A percentile compares a stretch with the other conserved stretches of the same genome.
Evolutionary conservation across 2,113 vertebrate species (phyloP).

Genomic region (Vireo altiloquus): DNA sequence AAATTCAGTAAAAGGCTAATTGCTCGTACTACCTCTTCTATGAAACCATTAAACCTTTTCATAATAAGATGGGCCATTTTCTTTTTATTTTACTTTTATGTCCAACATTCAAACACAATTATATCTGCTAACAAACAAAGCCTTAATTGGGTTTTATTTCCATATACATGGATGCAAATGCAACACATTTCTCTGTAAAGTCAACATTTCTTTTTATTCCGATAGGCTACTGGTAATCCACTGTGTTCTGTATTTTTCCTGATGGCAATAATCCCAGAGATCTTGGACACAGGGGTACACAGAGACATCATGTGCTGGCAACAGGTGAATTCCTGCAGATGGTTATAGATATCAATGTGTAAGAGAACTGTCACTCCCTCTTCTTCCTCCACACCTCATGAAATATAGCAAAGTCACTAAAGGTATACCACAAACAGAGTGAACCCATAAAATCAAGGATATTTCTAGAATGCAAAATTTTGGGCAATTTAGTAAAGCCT

Average conservation of each 20-base stretch:
- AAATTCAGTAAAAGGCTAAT: background rate
- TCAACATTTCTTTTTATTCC: background rate
- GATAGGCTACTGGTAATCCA: background rate
- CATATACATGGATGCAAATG: background rate
- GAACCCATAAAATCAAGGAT: background rate
- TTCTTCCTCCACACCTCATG: fast-evolving
- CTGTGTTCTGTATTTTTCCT: background rate
- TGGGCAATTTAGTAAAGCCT: background rate
- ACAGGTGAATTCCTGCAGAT: background rate
- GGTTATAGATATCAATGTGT: background rate
- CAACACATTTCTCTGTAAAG: background rate
- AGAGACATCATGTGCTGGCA: background rate
- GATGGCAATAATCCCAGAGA: background rate
- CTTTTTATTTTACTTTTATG: background rate
- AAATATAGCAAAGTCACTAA: background rate
- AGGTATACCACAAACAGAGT: background rate
- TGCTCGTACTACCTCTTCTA: background rate
- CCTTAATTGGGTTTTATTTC: background rate
- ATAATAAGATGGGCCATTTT: background rate
- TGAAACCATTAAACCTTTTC: background rate
- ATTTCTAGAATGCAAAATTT: background rate
- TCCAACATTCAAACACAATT: background rate
- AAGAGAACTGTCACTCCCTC: background rate
- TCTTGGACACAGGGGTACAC: background rate
- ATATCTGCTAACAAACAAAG: background rate